phyloP scores from a whole-genome alignment of 2,797 vertebrate genomes.

The Pangasius macronema region DNA sequence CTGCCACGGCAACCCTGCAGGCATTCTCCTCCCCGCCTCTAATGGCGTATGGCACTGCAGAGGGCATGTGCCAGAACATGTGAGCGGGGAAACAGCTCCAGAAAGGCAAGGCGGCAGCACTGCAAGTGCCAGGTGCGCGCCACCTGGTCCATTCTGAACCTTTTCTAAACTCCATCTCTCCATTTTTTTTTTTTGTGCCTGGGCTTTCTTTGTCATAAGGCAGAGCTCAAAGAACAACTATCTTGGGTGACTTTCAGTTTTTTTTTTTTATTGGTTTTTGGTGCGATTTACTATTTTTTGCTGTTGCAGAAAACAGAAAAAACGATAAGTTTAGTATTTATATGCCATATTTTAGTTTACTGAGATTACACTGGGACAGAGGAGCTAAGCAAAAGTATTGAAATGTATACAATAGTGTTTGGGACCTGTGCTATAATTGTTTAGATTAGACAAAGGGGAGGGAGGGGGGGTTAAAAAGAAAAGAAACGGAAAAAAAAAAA shows the following conservation, averaged over 20 bases:
- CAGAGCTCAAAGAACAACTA: constrained; percentile 29
- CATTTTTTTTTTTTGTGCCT: too few species aligned
- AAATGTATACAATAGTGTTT: constrained; percentile 77
- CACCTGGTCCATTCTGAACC: constrained; percentile 46
- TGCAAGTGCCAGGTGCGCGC: constrained; percentile 56
- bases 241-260: constrained; percentile 44
- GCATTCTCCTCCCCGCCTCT: constrained; percentile 35
- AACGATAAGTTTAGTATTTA: constrained; percentile 81
- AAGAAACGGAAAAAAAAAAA: constrained; percentile 45
- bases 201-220: background rate
- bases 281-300: constrained; percentile 72
- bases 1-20: constrained; percentile 43
- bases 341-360: constrained; percentile 82
- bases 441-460: constrained; percentile 59
- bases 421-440: constrained; percentile 68
- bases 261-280: constrained; percentile 71
- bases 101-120: constrained; percentile 12
- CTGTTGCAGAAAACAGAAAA: constrained; percentile 77
- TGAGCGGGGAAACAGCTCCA: constrained; percentile 28
- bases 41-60: constrained; percentile 45
- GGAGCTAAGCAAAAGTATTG: constrained; percentile 77
- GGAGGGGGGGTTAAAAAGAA: constrained; percentile 15
- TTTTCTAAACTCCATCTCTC: constrained; percentile 4
- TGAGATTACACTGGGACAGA: constrained; percentile 71
- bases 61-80: constrained; percentile 53